Conservation (phyloP, 2,888 invertebrate species). For the Alviniconcha strummeri region DNA sequence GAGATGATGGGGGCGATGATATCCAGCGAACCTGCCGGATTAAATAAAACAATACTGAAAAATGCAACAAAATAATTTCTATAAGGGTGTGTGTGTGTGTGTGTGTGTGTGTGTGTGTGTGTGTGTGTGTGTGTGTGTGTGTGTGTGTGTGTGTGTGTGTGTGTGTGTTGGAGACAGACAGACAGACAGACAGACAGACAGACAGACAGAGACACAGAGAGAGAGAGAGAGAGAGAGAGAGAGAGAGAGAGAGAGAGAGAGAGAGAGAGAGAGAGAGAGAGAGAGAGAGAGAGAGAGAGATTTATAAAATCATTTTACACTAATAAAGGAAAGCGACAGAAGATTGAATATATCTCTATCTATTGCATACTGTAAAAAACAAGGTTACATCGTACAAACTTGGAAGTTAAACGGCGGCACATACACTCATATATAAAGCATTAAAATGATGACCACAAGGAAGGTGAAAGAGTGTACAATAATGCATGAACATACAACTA, state of each 20-base stretch:
- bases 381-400: too few relatives aligned
- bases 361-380: too few relatives aligned
- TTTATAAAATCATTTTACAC: neutral
- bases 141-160: neutral
- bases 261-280: neutral
- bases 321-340: too few relatives aligned
- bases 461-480: too few relatives aligned
- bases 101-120: neutral
- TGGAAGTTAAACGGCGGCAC: too few relatives aligned
- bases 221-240: constrained; percentile 6
- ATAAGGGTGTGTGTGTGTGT: neutral
- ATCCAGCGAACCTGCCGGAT: constrained; percentile 67
- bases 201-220: neutral
- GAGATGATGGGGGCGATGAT: constrained; percentile 73
- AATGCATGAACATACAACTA: too few relatives aligned
- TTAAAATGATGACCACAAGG: too few relatives aligned
- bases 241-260: neutral
- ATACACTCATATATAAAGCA: too few relatives aligned
- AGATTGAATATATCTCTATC: too few relatives aligned
- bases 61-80: neutral
- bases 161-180: neutral
- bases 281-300: constrained; percentile 2
- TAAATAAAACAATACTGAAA: neutral
- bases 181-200: constrained; percentile 1
- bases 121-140: neutral